Base-by-base conservation (phyloP, 1,140 invertebrate species). In the Bilobella aurantiaca region DNA sequence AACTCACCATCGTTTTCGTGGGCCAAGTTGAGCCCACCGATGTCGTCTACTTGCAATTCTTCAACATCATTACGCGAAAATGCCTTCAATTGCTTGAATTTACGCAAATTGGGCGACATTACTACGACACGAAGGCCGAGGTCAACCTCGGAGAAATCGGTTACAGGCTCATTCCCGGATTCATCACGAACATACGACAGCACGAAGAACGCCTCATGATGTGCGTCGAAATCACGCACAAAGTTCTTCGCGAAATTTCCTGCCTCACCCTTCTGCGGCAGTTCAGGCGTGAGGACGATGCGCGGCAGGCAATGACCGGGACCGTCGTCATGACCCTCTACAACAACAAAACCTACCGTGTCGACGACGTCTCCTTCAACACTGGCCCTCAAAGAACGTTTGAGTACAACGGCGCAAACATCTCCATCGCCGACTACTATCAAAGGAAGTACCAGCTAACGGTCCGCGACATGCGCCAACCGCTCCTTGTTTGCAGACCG, bases 311-410 rank as follows among this genome's bases (percentile, higher is more conserved):
- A 23, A 5, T 53, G 49, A 42, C 82, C 21, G 81, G 81, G 0
- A 74, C 68, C 23, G 74, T 79, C 37, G 81, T 83, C 0, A 70
- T 84, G 53, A 82, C 82, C 0, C 66, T 78, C 8, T 90, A 90
- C 73, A 90, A 89, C 69, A 86, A 89, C 67, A 84, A 84, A 70
- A 87, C 85, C 0, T 90, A 90, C 68, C 76, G 82, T 37, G 78
- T 98, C 34, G 88, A 93, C 76, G 91, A 94, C 72, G 86, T 98
- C 42, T 83, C 86, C 53, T 95, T 87, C 77, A 77, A 82, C 5
- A 79, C 82, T 65, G 86, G 76, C 32, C 91, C 92, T 0, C 73
- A 64, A 12, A 81, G 81, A 0, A 86, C 82, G 0, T 96, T 97
- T 76, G 75, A 81, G 34, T 80, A 80, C 28, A 80, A 80, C 32